Percentiles rank a stretch among this genome's conserved stretches.
These are phyloP conservation scores for Trachelus iudaicus DNA, from an alignment of 2,888 invertebrate species.

Conservation along the genomic window DNA sequence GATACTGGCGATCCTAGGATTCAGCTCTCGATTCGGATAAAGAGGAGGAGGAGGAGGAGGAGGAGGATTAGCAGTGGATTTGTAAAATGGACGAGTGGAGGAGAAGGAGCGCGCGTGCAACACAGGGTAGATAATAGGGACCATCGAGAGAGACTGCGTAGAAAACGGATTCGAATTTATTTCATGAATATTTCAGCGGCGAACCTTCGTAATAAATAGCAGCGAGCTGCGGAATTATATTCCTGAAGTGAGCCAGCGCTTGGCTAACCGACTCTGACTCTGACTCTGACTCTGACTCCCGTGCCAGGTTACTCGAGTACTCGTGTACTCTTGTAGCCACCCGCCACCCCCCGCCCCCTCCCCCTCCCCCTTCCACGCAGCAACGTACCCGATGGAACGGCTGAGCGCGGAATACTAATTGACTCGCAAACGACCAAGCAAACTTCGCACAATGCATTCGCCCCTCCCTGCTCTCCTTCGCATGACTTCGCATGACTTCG, in stretches of 20 bases:
- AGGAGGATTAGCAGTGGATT: too few relatives aligned
- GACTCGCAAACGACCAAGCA: slow-evolving; percentile 42
- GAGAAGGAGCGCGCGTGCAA: slow-evolving; percentile 12
- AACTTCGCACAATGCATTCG: slow-evolving; percentile 20
- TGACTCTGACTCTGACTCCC: background rate
- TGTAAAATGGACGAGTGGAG: background rate
- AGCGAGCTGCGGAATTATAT: slow-evolving; percentile 56
- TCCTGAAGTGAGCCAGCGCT: slow-evolving; percentile 38
- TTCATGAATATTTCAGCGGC: slow-evolving; percentile 63
- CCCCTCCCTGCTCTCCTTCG: slow-evolving; percentile 2
- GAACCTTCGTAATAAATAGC: slow-evolving; percentile 59
- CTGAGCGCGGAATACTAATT: slow-evolving; percentile 56
- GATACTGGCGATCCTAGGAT: too few relatives aligned
- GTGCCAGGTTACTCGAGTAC: too few relatives aligned
- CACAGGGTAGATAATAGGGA: slow-evolving; percentile 58
- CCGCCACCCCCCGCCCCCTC: too few relatives aligned
- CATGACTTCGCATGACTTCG: slow-evolving; percentile 18
- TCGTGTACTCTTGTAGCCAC: background rate
- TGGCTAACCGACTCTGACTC: slow-evolving; percentile 4
- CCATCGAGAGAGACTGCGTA: slow-evolving; percentile 51
- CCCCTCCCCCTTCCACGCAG: background rate
- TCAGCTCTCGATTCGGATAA: too few relatives aligned
- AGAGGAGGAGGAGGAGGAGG: too few relatives aligned
- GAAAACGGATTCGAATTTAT: slow-evolving; percentile 43
- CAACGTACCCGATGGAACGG: slow-evolving; percentile 24